Evolutionary conservation across 2,113 vertebrate species (phyloP), one percentile per base, ranked within the genome.

Genomic region (Microtus richardsoni): DNA sequence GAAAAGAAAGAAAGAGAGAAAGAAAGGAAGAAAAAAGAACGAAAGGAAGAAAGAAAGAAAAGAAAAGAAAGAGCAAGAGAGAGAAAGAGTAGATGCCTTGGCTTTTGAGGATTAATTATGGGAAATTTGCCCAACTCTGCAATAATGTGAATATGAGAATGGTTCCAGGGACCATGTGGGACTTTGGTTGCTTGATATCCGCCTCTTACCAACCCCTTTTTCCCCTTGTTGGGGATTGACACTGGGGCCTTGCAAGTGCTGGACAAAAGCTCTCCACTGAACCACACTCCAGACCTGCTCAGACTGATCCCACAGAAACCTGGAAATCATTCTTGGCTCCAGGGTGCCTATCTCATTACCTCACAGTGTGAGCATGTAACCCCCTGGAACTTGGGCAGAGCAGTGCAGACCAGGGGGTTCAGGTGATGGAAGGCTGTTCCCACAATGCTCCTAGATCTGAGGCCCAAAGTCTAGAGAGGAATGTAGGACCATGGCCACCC

Each of bases 1-100:
- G 12, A 4, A 21, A 11, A 80, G 36, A 13, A 1, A 36, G 1
- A 8, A 26, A 30, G 2, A 5, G 9, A 3, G 0, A 3, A 0
- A 22, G 9, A 5, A 11, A 80, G 36, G 2, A 1, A 49, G n/a
- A n/a, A n/a, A n/a, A 3, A 0, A 22, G 9, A 5, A 11, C 58
- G 36, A 2, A 1, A 49, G 10, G 0, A 0, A 30, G 9, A 16
- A 2, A 54, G 14, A 5, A 58, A 21, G 17, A 4, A 54, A 17
- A 52, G 49, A 52, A 17, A 54, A 22, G 9, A 33, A 2, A 54
- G 14, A 17, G 47, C 47, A 58, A 19, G 17, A 13, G 17, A 14
- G 17, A 19, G 17, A 58, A 21, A 58, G 54, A 7, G 54, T 21
- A 58, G 54, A 58, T 36, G 74, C 36, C 21, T 13, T 14, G 1